Evolutionary conservation across 2,797 vertebrate genomes (phyloP).

Genomic region (Orientallactaga sibirica): DNA sequence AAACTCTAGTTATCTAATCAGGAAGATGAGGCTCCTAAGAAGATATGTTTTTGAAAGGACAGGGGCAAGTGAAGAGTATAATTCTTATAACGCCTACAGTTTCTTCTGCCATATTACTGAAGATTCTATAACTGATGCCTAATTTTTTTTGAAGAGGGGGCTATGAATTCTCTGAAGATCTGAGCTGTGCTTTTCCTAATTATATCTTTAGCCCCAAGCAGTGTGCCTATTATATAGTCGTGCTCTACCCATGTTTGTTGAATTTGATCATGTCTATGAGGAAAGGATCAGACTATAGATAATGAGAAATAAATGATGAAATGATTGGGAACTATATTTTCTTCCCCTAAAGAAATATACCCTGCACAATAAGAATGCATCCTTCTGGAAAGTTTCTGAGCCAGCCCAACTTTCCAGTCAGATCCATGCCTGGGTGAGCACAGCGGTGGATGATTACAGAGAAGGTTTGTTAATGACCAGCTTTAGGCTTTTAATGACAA

Average conservation of each 20-base stretch:
- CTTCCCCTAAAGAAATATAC: constrained; percentile 77
- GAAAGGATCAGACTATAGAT: constrained; percentile 51
- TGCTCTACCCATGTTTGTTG: constrained; percentile 29
- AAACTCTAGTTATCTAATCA: background rate
- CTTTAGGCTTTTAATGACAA: constrained; percentile 82
- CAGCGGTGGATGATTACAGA: constrained; percentile 75
- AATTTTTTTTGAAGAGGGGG: background rate
- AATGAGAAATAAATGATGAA: constrained; percentile 80
- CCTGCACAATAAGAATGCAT: background rate
- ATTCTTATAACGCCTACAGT: background rate
- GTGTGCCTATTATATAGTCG: background rate
- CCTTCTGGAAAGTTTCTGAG: constrained; percentile 76
- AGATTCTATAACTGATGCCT: constrained; percentile 7
- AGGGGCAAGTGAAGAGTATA: background rate
- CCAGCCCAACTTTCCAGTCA: constrained; percentile 77
- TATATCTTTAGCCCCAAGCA: background rate
- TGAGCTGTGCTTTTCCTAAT: constrained; percentile 15
- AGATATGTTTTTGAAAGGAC: background rate
- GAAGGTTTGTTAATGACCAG: constrained; percentile 77
- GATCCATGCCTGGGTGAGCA: constrained; percentile 75
- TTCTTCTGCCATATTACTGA: background rate
- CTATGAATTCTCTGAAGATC: background rate
- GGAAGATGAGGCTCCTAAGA: constrained; percentile 3
- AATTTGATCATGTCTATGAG: constrained; percentile 45
- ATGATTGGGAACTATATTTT: constrained; percentile 60